Evolutionary conservation across 2,888 invertebrate genomes (phyloP).

Genomic region (Drosophila yooni): DNA sequence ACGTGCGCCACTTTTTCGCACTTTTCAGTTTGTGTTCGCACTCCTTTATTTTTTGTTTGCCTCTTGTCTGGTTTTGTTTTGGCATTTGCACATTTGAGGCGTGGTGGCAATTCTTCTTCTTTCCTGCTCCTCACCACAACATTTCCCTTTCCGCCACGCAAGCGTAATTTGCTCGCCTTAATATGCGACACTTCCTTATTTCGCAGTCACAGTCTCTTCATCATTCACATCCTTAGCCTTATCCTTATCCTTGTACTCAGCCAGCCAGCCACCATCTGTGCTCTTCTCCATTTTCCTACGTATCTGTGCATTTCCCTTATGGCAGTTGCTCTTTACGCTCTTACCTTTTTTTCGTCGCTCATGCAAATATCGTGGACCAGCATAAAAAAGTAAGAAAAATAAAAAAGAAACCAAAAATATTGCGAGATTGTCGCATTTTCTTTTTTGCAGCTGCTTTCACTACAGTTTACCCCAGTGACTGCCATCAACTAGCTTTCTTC

Average conservation of each 20-base stretch:
- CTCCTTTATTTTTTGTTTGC: not conserved
- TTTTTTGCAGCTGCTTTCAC: conserved; percentile 22
- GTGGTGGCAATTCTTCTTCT: not conserved
- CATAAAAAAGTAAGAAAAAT: not conserved
- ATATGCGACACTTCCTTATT: conserved; percentile 44
- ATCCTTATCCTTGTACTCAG: conserved; percentile 8
- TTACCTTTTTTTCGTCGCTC: conserved; percentile 22
- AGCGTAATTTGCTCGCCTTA: conserved; percentile 44
- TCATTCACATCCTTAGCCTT: conserved; percentile 17
- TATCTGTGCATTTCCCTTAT: conserved; percentile 62
- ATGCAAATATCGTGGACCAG: not conserved
- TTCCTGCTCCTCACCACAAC: not conserved
- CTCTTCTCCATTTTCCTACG: conserved; percentile 20
- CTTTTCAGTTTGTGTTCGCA: not conserved
- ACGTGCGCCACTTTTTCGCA: conserved; percentile 1
- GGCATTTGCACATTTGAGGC: conserved; percentile 42
- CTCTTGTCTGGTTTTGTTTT: not conserved
- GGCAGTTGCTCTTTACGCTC: conserved; percentile 57
- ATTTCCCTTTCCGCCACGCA: conserved; percentile 5
- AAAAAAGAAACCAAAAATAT: conserved; percentile 26
- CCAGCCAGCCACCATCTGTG: conserved; percentile 20
- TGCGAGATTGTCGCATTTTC: conserved; percentile 9
- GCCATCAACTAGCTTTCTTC: conserved; percentile 26
- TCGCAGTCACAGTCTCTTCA: conserved; percentile 12
- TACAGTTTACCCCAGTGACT: conserved; percentile 12